Base-by-base conservation (phyloP, 1,140 invertebrate genomes). In the Brachionus manjavacas region DNA sequence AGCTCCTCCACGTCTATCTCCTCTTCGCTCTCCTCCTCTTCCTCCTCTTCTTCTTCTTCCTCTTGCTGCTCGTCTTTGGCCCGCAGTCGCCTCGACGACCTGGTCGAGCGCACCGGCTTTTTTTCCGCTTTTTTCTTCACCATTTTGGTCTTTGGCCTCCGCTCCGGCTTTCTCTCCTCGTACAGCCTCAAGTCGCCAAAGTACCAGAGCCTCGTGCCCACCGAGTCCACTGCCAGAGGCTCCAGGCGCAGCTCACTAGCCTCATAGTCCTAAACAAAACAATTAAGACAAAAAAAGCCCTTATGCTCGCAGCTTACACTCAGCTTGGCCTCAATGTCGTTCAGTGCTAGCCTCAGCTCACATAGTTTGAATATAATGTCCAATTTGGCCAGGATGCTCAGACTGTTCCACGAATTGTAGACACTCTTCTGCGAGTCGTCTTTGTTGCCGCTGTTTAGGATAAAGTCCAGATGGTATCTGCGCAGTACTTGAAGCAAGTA, bases 111-210 rank as follows among this genome's bases (percentile, higher is more conserved):
- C 20, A 14, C 20, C 20, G 55, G 2, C 31, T 64, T 60, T 23
- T 81, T 60, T 12, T 39, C 12, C 14, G 12, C 39, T 25, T 60
- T 31, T 35, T 60, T 20, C 23, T 39, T 60, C 0, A 11, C 52
- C 1, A 25, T 25, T 41, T 81, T 43, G 52, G 0, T 35, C 12
- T 76, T 46, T 3, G 3, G n/a, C 9, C 49, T 76, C 14, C 49
- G 46, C 25, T 68, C 35, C 12, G 79, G 16, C 52, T 64, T 60
- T 28, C 41, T 72, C n/a, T 83, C 35, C 16, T 46, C 60, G 9
- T 83, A 83, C 1, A 83, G 35, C 20, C 81, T 64, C 4, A 68
- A 16, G 20, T 83, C 81, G 41, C 81, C 81, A 49, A 83, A 83
- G 41, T 83, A 83, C 81, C 60, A 70, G 12, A 83, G 20, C 68